These are phyloP conservation scores for Dendronephthya gigantea DNA, from an alignment of 64 coral and sea anemone genomes.

Conservation along the genomic window DNA sequence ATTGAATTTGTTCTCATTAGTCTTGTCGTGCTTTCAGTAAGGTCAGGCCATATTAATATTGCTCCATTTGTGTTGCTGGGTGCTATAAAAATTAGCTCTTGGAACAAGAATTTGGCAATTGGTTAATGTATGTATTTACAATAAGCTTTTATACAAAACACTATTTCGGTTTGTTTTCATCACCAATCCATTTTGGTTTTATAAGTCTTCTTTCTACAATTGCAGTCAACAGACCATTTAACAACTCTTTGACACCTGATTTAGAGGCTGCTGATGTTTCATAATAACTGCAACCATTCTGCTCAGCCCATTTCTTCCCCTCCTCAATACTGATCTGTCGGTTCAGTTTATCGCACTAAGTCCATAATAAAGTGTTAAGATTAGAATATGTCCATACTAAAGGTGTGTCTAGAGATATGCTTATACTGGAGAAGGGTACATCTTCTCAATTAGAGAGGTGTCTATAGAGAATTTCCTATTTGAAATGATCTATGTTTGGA, in stretches of 20 bases:
- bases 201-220: conserved; percentile 68
- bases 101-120: not conserved
- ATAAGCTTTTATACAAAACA: not conserved
- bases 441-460: too few species aligned
- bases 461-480: not conserved
- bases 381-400: not conserved
- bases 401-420: too few species aligned
- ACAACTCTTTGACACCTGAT: conserved; percentile 75
- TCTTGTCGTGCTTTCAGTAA: too few species aligned
- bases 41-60: too few species aligned
- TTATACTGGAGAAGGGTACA: too few species aligned
- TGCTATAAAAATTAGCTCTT: too few species aligned
- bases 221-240: conserved; percentile 54
- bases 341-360: conserved; percentile 38
- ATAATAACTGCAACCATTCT: conserved; percentile 70
- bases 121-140: not conserved
- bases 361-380: not conserved
- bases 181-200: conserved; percentile 48
- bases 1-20: too few species aligned
- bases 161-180: not conserved
- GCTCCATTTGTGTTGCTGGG: too few species aligned
- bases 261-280: conserved; percentile 77
- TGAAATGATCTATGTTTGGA: too few species aligned
- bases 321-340: conserved; percentile 66
- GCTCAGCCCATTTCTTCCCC: conserved; percentile 76